These are phyloP conservation scores for Drosophila sucinea DNA, from an alignment of 1,140 invertebrate genomes.

Conservation along the genomic window DNA sequence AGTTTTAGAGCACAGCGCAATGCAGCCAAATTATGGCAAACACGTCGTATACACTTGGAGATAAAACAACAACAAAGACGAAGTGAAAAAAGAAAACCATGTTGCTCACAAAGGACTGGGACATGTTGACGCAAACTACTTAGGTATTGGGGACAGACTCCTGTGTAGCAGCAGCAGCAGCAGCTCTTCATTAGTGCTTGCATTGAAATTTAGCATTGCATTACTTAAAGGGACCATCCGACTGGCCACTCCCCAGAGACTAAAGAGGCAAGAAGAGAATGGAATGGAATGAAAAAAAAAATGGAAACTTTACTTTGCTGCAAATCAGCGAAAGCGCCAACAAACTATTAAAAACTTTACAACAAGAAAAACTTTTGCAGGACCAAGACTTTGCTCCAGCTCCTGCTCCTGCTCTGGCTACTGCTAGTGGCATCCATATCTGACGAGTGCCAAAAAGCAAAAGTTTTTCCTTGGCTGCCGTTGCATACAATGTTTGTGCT, in stretches of 20 bases:
- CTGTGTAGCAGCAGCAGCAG: constrained; percentile 20
- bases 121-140: constrained; percentile 36
- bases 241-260: constrained; percentile 10
- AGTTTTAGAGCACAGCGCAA: constrained; percentile 46
- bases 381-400: constrained; percentile 53
- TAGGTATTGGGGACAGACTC: constrained; percentile 32
- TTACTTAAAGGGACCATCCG: constrained; percentile 51
- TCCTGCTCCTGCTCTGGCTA: constrained; percentile 15
- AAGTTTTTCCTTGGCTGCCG: constrained; percentile 61
- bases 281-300: constrained; percentile 6
- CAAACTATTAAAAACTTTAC: constrained; percentile 80
- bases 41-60: constrained; percentile 56
- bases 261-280: not conserved
- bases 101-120: constrained; percentile 11
- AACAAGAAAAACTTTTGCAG: constrained; percentile 74
- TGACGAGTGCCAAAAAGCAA: constrained; percentile 80
- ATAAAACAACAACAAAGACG: constrained; percentile 12
- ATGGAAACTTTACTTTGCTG: constrained; percentile 67
- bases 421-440: constrained; percentile 67
- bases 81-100: constrained; percentile 12
- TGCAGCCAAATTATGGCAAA: constrained; percentile 69
- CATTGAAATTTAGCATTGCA: constrained; percentile 68
- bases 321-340: constrained; percentile 80
- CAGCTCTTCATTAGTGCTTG: constrained; percentile 61
- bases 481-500: constrained; percentile 82